Evolutionary conservation across 2,888 invertebrate species (phyloP).

Genomic region (Limnephilus rhombicus): DNA sequence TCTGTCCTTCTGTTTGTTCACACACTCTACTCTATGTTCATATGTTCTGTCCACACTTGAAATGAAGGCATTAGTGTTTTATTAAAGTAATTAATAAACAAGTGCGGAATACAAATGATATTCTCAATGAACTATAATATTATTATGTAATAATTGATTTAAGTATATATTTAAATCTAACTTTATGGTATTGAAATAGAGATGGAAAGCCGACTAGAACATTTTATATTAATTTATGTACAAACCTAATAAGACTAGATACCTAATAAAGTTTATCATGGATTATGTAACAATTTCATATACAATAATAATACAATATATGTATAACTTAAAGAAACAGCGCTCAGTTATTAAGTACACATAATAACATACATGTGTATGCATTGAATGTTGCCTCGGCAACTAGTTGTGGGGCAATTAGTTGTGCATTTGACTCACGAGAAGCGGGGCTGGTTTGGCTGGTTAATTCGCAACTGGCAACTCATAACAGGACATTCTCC

Average conservation of each 20-base stretch:
- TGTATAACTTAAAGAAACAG: constrained; percentile 54
- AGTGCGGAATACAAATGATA: constrained; percentile 62
- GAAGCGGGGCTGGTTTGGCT: constrained; percentile 22
- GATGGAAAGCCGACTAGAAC: constrained; percentile 78
- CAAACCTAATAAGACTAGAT: constrained; percentile 65
- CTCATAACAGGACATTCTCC: constrained; percentile 46
- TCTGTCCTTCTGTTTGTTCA: constrained; percentile 19
- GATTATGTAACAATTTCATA: constrained; percentile 66
- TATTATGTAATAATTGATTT: constrained; percentile 66
- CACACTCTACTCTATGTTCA: constrained; percentile 10
- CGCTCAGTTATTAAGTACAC: constrained; percentile 55
- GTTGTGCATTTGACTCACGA: constrained; percentile 61
- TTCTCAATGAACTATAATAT: constrained; percentile 60
- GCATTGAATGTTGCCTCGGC: constrained; percentile 61
- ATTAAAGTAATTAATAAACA: constrained; percentile 53
- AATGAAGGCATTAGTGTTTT: constrained; percentile 62
- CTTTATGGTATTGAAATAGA: constrained; percentile 65
- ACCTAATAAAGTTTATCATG: constrained; percentile 64
- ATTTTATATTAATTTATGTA: constrained; percentile 68
- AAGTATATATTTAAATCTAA: constrained; percentile 63
- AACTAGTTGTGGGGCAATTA: constrained; percentile 44
- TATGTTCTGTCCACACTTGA: constrained; percentile 44
- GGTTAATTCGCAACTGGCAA: constrained; percentile 6
- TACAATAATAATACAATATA: constrained; percentile 65
- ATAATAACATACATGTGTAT: neutral